Percentiles rank a stretch among this genome's conserved stretches.
phyloP scores from a whole-genome alignment of 1,140 invertebrate species.

The Euwallacea similis region DNA sequence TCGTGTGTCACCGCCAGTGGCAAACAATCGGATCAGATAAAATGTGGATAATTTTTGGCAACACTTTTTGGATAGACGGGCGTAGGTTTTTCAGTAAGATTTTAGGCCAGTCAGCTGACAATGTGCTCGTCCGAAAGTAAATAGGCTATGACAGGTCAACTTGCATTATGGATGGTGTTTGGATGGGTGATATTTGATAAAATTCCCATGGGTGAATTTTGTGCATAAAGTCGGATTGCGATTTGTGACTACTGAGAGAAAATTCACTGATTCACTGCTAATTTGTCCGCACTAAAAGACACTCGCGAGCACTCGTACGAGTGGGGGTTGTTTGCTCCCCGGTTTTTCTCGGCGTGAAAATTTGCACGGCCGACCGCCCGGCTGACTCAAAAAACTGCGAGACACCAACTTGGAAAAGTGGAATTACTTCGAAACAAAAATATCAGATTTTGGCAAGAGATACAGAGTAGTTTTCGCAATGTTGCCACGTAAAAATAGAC shows the following conservation, averaged over 20 bases:
- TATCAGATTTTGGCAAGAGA: slow-evolving; percentile 53
- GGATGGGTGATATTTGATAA: too few relatives aligned
- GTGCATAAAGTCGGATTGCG: too few relatives aligned
- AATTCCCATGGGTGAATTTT: too few relatives aligned
- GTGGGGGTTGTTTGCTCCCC: background rate
- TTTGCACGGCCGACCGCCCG: slow-evolving; percentile 27
- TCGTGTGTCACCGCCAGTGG: slow-evolving; percentile 14
- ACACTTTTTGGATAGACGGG: slow-evolving; percentile 12
- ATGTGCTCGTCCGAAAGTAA: slow-evolving; percentile 5
- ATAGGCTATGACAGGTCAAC: slow-evolving; percentile 8
- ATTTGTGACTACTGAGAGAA: too few relatives aligned
- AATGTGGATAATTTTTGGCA: slow-evolving; percentile 33
- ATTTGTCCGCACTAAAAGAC: too few relatives aligned
- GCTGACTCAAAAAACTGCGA: slow-evolving; percentile 36
- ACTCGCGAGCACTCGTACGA: too few relatives aligned
- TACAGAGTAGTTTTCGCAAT: slow-evolving; percentile 40
- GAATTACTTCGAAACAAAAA: slow-evolving; percentile 51
- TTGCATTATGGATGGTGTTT: background rate
- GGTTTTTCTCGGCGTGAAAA: slow-evolving; percentile 13
- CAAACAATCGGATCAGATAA: slow-evolving; percentile 35
- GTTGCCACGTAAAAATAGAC: slow-evolving; percentile 32
- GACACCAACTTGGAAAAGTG: slow-evolving; percentile 29
- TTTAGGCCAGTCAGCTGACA: slow-evolving; percentile 26
- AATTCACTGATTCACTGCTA: too few relatives aligned
- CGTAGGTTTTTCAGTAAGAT: slow-evolving; percentile 23